These are phyloP conservation scores for Eonycteris spelaea DNA, from an alignment of 2,113 vertebrate genomes.

Conservation along the genomic window DNA sequence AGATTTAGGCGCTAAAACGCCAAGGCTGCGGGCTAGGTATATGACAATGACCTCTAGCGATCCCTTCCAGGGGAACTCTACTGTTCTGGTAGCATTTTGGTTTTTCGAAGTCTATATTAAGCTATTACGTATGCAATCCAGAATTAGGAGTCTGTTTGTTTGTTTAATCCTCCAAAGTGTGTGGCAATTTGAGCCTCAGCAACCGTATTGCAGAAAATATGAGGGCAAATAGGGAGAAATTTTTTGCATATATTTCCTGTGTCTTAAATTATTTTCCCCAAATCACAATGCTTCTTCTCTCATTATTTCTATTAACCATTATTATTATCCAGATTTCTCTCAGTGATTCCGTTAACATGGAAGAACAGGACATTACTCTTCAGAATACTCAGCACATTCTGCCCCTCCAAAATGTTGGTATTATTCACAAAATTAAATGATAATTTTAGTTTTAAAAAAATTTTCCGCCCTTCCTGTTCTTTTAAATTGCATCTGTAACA, in stretches of 20 bases:
- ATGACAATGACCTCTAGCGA: background rate
- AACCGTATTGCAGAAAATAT: background rate
- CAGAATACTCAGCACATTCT: background rate
- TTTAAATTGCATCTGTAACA: background rate
- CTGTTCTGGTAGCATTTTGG: background rate
- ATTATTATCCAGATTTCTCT: background rate
- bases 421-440: conserved; percentile 7
- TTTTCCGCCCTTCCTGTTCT: background rate
- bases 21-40: background rate
- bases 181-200: background rate
- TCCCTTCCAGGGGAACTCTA: background rate
- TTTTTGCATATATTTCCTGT: background rate
- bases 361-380: background rate
- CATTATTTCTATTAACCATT: background rate
- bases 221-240: background rate
- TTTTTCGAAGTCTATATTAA: background rate
- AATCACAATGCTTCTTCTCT: background rate
- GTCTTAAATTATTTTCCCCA: background rate
- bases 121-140: background rate
- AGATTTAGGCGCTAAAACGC: background rate
- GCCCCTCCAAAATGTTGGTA: background rate
- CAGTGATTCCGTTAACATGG: background rate
- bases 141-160: background rate
- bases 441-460: background rate
- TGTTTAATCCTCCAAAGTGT: background rate